phyloP scores from a whole-genome alignment of 2,888 invertebrate genomes.

The Petrolisthes manimaculis region DNA sequence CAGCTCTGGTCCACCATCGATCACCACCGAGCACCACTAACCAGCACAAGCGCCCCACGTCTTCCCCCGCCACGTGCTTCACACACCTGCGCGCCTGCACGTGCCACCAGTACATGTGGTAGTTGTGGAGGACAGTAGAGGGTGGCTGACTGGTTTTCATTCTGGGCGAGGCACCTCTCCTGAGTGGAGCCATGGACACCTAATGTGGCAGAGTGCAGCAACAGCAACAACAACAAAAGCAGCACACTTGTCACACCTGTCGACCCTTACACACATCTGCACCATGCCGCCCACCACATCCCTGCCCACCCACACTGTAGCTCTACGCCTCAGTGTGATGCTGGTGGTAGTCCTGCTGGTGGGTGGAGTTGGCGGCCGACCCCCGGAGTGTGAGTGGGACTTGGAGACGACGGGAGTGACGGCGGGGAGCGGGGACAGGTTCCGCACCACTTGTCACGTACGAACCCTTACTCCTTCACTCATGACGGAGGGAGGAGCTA shows the following conservation, averaged over 20 bases:
- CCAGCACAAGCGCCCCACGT: conserved; percentile 19
- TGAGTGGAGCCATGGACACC: conserved; percentile 13
- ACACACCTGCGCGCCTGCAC: conserved; percentile 45
- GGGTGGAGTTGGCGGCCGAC: conserved; percentile 45
- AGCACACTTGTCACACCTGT: neutral
- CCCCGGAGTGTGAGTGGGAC: conserved; percentile 60
- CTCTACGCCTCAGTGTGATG: conserved; percentile 5
- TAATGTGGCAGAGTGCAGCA: conserved; percentile 1
- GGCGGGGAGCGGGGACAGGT: conserved; percentile 49
- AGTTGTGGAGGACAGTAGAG: conserved; percentile 4
- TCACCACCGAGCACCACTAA: conserved; percentile 23
- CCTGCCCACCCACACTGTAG: neutral
- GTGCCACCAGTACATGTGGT: conserved; percentile 31
- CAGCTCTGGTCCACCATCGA: conserved; percentile 33
- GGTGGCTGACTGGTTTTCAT: conserved; percentile 16
- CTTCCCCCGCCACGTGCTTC: conserved; percentile 29
- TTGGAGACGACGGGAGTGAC: conserved; percentile 59
- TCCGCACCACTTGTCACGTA: conserved; percentile 55
- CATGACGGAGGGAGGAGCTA: conserved; percentile 47
- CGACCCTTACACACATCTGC: conserved; percentile 7
- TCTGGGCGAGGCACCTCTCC: neutral
- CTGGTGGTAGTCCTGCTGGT: conserved; percentile 30
- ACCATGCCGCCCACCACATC: neutral
- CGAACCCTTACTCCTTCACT: conserved; percentile 55
- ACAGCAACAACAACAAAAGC: neutral